Percentiles rank a stretch among this genome's conserved stretches.
Conservation (phyloP, 2,797 vertebrate species). For the Enoplosus armatus region DNA sequence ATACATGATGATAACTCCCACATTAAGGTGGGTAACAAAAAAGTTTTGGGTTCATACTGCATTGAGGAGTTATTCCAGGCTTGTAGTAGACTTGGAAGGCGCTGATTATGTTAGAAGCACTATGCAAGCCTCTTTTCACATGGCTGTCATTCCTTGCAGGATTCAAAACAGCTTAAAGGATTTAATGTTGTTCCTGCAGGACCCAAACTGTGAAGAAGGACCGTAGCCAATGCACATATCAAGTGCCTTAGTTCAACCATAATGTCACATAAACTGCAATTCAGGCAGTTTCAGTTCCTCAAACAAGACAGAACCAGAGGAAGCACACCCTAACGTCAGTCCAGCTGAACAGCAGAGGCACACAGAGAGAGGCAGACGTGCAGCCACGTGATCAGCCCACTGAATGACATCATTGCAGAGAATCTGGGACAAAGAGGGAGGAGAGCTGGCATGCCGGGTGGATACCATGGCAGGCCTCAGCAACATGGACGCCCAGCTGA, state of each 20-base stretch:
- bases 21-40: background rate
- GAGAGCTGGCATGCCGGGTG: conserved; percentile 50
- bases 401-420: conserved; percentile 83
- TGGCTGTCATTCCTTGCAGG: background rate
- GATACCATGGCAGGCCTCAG: conserved; percentile 40
- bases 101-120: background rate
- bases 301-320: conserved; percentile 20
- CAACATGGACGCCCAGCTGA: conserved; percentile 42
- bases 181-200: conserved; percentile 12
- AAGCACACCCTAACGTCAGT: conserved; percentile 10
- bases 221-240: background rate
- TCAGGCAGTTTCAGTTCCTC: conserved; percentile 55
- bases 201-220: background rate
- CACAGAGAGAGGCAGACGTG: conserved; percentile 35
- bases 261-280: conserved; percentile 18
- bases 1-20: conserved; percentile 8
- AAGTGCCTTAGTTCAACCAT: background rate
- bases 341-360: conserved; percentile 38
- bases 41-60: background rate
- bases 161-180: conserved; percentile 2
- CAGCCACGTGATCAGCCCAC: conserved; percentile 79
- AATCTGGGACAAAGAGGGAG: conserved; percentile 83
- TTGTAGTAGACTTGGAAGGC: background rate
- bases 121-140: conserved; percentile 21
- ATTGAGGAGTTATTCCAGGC: conserved; percentile 1